These are phyloP conservation scores for Hylia prasina DNA, from an alignment of 2,113 vertebrate species.

Conservation along the genomic window DNA sequence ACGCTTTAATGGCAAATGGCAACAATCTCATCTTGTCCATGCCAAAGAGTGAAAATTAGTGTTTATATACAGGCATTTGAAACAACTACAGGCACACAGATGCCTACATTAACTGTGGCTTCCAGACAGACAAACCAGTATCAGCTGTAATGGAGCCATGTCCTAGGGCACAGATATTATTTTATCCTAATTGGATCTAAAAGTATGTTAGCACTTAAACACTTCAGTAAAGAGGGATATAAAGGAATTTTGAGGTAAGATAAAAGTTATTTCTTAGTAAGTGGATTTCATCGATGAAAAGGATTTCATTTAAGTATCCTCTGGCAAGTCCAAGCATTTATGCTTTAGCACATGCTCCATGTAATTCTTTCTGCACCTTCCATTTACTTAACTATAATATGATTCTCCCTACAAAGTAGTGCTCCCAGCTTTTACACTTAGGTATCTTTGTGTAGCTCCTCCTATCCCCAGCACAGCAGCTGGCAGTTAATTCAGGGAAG, in stretches of 20 bases:
- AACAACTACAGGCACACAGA: background rate
- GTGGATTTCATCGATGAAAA: background rate
- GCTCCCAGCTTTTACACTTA: background rate
- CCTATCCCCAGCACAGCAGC: background rate
- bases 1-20: background rate
- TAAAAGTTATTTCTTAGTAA: background rate
- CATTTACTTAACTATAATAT: background rate
- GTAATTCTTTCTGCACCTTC: background rate
- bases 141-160: background rate
- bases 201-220: background rate
- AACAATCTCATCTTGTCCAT: background rate
- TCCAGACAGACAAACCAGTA: background rate
- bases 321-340: background rate
- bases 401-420: background rate
- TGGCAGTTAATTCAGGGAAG: background rate
- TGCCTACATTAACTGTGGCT: background rate
- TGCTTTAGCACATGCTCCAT: background rate
- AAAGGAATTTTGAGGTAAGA: background rate
- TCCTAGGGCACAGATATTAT: background rate
- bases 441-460: background rate
- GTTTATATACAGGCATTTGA: background rate
- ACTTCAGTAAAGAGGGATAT: background rate
- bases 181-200: slow-evolving; percentile 8
- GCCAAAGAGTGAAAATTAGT: background rate
- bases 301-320: background rate